Percentiles rank a stretch among this genome's conserved stretches.
Evolutionary conservation across 2,113 vertebrate genomes (phyloP).

Genomic region (Hippopotamus amphibius): DNA sequence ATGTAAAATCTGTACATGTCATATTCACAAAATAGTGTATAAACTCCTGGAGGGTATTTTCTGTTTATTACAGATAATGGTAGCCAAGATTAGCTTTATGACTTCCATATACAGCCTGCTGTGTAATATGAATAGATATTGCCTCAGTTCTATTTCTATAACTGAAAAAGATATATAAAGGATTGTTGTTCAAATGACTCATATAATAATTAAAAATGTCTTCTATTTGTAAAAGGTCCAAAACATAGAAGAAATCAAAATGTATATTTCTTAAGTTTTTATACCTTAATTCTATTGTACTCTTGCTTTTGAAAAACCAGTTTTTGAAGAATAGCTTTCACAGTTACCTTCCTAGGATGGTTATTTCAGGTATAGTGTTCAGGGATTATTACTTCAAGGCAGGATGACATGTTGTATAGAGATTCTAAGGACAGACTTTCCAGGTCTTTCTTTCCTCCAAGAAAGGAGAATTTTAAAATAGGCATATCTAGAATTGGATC

Average conservation of each 20-base stretch:
- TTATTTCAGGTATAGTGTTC: neutral
- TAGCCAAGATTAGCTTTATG: constrained; percentile 37
- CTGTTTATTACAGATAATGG: constrained; percentile 25
- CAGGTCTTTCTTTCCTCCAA: neutral
- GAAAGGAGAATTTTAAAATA: constrained; percentile 37
- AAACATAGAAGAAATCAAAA: constrained; percentile 7
- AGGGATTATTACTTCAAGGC: neutral
- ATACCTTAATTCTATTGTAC: constrained; percentile 34
- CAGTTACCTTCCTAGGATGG: neutral
- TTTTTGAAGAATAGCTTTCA: neutral
- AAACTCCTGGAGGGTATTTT: constrained; percentile 43
- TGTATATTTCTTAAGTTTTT: constrained; percentile 38
- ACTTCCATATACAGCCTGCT: constrained; percentile 17
- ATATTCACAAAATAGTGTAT: constrained; percentile 7
- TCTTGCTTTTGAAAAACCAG: constrained; percentile 34
- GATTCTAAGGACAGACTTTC: constrained; percentile 3
- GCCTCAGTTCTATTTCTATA: neutral
- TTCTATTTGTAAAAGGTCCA: neutral
- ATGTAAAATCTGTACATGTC: constrained; percentile 46
- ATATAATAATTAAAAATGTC: neutral
- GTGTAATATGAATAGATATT: neutral
- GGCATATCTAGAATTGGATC: neutral
- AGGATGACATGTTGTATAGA: neutral
- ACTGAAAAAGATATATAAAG: neutral
- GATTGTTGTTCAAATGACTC: constrained; percentile 24